A percentile compares a stretch with the other conserved stretches of the same genome.
Evolutionary conservation across 2,888 invertebrate genomes (phyloP).

Genomic region (Enchytraeus crypticus): DNA sequence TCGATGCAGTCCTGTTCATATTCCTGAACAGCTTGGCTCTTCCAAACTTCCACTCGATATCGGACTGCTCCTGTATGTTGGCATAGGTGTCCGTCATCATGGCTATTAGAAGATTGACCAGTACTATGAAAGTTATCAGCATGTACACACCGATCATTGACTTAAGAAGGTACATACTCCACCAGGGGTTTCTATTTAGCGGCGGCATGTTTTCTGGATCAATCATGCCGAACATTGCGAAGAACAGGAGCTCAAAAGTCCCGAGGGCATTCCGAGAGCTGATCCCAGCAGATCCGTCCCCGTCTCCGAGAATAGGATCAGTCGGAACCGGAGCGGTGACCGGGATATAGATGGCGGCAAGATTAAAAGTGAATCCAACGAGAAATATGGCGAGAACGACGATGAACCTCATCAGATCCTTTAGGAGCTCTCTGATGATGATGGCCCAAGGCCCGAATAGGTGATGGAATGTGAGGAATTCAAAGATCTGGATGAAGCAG

Average conservation of each 20-base stretch:
- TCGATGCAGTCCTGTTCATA: slow-evolving; percentile 94
- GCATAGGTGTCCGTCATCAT: slow-evolving; percentile 99
- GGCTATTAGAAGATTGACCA: slow-evolving; percentile 97
- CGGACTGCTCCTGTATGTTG: slow-evolving; percentile 97
- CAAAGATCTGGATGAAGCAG: slow-evolving; percentile 90
- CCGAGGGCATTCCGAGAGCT: slow-evolving; percentile 51
- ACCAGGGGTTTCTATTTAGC: slow-evolving; percentile 50
- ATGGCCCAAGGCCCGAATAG: slow-evolving; percentile 99
- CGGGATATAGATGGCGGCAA: slow-evolving; percentile 62
- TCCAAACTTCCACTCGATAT: slow-evolving; percentile 99
- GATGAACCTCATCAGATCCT: slow-evolving; percentile 80
- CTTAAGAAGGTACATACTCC: slow-evolving; percentile 49
- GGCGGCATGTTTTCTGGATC: slow-evolving; percentile 55
- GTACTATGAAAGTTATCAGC: slow-evolving; percentile 93
- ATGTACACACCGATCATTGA: slow-evolving; percentile 87
- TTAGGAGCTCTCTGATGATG: slow-evolving; percentile 71
- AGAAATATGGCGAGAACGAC: slow-evolving; percentile 96
- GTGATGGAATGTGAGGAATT: slow-evolving; percentile 94
- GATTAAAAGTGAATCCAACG: slow-evolving; percentile 84
- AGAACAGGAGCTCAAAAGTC: slow-evolving; percentile 94
- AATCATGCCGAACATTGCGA: slow-evolving; percentile 93
- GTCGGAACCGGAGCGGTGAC: slow-evolving; percentile 70
- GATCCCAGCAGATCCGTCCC: slow-evolving; percentile 31
- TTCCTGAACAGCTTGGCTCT: slow-evolving; percentile 93
- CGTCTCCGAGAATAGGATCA: slow-evolving; percentile 25